Evolutionary conservation across 2,797 vertebrate species (phyloP).

Genomic region (Parambassis ranga): DNA sequence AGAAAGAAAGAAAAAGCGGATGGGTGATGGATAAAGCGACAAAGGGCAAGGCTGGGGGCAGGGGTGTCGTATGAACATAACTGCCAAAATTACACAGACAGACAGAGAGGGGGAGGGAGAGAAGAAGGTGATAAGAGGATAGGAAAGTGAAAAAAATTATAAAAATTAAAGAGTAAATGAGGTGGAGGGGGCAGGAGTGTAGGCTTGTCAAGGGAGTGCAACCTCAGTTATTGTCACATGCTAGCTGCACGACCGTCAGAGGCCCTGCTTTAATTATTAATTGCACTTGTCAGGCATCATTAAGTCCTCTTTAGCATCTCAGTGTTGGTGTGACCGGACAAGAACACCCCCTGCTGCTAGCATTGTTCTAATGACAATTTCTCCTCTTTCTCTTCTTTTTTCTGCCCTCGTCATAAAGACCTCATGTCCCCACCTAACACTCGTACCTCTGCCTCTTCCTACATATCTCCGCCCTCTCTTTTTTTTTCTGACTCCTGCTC

Average conservation of each 20-base stretch:
- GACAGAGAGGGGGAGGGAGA: slow-evolving; percentile 9
- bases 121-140: slow-evolving; percentile 1
- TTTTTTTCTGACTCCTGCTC: slow-evolving; percentile 40
- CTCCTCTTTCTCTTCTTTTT: not conserved
- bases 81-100: slow-evolving; percentile 51
- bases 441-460: not conserved
- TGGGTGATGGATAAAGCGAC: slow-evolving; percentile 13
- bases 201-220: slow-evolving; percentile 36
- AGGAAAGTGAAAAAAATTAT: slow-evolving; percentile 41
- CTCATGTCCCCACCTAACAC: not conserved
- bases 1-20: slow-evolving; percentile 14
- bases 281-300: slow-evolving; percentile 89
- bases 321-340: slow-evolving; percentile 84
- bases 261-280: slow-evolving; percentile 90
- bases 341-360: slow-evolving; percentile 49
- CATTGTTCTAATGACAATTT: slow-evolving; percentile 20
- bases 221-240: slow-evolving; percentile 82
- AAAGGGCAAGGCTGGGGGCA: slow-evolving; percentile 31
- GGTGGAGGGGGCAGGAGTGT: slow-evolving; percentile 12
- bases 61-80: slow-evolving; percentile 40
- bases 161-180: slow-evolving; percentile 29
- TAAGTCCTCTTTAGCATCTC: slow-evolving; percentile 88
- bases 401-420: not conserved
- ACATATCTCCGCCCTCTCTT: slow-evolving; percentile 14
- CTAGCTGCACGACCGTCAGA: slow-evolving; percentile 79